Evolutionary conservation across 2,797 vertebrate species (phyloP).

Genomic region (Buceros bicornis): DNA sequence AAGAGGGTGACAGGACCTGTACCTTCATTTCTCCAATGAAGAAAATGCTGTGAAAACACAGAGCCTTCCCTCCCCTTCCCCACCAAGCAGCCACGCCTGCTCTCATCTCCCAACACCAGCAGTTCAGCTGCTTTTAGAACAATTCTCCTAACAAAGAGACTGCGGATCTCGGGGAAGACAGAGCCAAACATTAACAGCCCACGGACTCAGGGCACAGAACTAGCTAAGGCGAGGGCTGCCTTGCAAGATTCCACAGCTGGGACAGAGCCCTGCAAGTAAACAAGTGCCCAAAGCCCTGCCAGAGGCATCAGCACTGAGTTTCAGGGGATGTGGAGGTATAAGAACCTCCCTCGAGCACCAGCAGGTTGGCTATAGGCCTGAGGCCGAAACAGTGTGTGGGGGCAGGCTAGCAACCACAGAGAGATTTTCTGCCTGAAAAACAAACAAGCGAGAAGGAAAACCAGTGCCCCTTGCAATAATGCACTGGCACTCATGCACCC

Average conservation of each 20-base stretch:
- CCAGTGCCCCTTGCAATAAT: neutral
- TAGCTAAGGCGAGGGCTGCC: neutral
- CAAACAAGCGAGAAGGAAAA: neutral
- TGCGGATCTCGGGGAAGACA: neutral
- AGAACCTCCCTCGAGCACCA: neutral
- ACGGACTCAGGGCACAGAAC: neutral
- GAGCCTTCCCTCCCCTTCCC: neutral
- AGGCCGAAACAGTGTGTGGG: neutral
- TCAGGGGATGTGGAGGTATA: neutral
- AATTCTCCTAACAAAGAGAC: neutral
- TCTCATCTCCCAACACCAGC: neutral
- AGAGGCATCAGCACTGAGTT: neutral
- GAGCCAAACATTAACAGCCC: neutral
- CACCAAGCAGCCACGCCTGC: neutral
- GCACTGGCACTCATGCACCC: neutral
- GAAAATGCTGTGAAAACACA: neutral
- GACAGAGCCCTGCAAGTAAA: neutral
- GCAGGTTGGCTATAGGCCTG: neutral
- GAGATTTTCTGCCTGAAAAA: neutral
- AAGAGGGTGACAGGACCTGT: slow-evolving; percentile 21
- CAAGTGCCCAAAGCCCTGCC: neutral
- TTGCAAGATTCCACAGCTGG: neutral
- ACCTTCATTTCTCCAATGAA: slow-evolving; percentile 9
- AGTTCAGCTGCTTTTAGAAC: neutral
- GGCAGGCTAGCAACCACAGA: neutral